phyloP scores from a whole-genome alignment of 2,797 vertebrate species.

The Alexandromys oeconomus region DNA sequence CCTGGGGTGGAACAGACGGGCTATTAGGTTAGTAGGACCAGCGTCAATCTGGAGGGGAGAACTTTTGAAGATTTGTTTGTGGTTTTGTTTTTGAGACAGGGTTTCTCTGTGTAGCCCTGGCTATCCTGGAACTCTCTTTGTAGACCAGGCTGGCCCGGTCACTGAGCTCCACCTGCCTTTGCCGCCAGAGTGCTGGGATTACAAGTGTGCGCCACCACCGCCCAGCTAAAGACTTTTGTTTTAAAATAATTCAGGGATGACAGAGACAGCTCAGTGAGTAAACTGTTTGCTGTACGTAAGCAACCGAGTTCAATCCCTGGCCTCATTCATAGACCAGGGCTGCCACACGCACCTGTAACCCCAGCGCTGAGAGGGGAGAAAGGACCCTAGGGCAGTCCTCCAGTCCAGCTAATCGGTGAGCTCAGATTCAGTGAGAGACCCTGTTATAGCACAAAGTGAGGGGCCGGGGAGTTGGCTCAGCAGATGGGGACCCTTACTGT shows the following conservation, averaged over 20 bases:
- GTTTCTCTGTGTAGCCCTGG: too few relatives aligned
- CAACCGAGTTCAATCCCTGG: neutral
- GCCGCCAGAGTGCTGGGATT: too few relatives aligned
- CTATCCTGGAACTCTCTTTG: too few relatives aligned
- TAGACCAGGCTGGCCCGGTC: too few relatives aligned
- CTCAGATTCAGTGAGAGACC: neutral
- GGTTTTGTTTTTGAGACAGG: too few relatives aligned
- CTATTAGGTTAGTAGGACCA: neutral
- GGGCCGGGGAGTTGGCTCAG: too few relatives aligned
- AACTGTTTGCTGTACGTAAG: neutral
- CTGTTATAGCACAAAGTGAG: neutral
- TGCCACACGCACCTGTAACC: fast-evolving
- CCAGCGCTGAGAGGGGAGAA: neutral
- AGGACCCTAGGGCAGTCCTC: neutral
- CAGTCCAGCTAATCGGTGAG: neutral
- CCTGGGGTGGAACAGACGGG: neutral
- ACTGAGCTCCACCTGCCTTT: too few relatives aligned
- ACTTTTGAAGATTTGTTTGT: neutral
- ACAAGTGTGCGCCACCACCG: too few relatives aligned
- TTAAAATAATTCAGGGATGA: neutral
- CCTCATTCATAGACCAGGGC: neutral
- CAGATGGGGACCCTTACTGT: neutral
- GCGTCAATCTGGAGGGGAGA: neutral
- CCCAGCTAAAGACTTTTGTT: neutral
- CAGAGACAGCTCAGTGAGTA: neutral